Evolutionary conservation across 2,888 invertebrate species (phyloP).

Genomic region (Glaucopsyche alexis): DNA sequence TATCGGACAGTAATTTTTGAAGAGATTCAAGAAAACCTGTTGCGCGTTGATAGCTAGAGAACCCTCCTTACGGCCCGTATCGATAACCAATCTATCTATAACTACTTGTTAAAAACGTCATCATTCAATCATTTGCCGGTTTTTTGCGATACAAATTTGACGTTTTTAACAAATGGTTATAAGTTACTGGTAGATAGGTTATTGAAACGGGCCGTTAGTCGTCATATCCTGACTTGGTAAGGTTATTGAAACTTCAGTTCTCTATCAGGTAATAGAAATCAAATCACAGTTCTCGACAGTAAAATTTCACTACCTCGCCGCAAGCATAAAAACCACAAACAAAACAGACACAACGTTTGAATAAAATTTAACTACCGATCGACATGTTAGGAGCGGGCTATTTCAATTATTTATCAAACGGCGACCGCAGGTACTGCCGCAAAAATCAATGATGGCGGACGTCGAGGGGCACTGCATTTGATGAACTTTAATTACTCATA

Average conservation of each 20-base stretch:
- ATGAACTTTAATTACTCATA: conserved; percentile 35
- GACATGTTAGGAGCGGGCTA: conserved; percentile 30
- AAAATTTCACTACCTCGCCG: not conserved
- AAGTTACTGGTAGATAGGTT: too few species aligned
- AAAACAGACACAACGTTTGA: conserved; percentile 13
- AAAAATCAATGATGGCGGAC: conserved; percentile 43
- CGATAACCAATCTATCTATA: too few species aligned
- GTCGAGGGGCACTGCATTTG: conserved; percentile 28
- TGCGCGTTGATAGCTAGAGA: too few species aligned
- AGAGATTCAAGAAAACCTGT: too few species aligned
- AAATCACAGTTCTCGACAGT: not conserved
- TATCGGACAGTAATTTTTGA: too few species aligned
- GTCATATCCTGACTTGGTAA: too few species aligned
- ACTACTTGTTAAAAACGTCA: too few species aligned
- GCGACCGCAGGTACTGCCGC: conserved; percentile 40
- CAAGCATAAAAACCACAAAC: conserved; percentile 12
- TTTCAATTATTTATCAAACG: conserved; percentile 44
- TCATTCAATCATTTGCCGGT: too few species aligned
- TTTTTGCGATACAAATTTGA: too few species aligned
- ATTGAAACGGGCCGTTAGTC: too few species aligned
- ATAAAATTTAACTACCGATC: conserved; percentile 20
- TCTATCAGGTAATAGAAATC: not conserved
- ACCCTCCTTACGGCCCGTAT: too few species aligned
- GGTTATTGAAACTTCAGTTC: not conserved
- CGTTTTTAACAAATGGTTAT: too few species aligned